Conservation (phyloP, 2,888 invertebrate species). For the Aphelenchoides bicaudatus region DNA sequence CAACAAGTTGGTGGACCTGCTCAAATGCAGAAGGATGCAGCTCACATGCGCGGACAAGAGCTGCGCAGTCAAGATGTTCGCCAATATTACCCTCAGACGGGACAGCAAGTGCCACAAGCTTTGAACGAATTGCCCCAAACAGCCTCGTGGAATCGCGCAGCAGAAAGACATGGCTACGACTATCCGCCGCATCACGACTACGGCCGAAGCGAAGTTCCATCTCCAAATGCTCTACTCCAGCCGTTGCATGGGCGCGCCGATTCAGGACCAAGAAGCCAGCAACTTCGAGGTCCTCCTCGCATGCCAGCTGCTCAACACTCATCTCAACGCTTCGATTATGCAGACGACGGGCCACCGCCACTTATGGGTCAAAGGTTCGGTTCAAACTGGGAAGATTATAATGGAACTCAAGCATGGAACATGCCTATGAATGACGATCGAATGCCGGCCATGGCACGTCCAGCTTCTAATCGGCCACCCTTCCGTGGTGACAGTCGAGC, state of each 20-base stretch:
- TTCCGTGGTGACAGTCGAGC: conserved; percentile 24
- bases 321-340: conserved; percentile 8
- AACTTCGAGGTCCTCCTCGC: neutral
- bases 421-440: neutral
- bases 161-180: neutral
- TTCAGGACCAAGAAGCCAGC: conserved; percentile 2
- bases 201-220: conserved; percentile 7
- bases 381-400: neutral
- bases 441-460: neutral
- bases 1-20: conserved; percentile 25
- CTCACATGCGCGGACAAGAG: conserved; percentile 1
- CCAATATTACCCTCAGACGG: conserved; percentile 11
- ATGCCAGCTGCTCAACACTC: too few species aligned
- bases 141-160: conserved; percentile 10
- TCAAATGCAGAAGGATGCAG: conserved; percentile 18
- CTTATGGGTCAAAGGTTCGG: neutral
- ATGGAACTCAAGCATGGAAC: neutral
- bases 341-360: conserved; percentile 6
- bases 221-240: neutral
- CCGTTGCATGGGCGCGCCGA: conserved; percentile 19
- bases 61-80: conserved; percentile 21
- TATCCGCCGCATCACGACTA: conserved; percentile 18
- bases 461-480: neutral
- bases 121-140: conserved; percentile 9
- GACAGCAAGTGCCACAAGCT: conserved; percentile 10